phyloP scores from a whole-genome alignment of 2,113 vertebrate genomes.

The Columbina picui region DNA sequence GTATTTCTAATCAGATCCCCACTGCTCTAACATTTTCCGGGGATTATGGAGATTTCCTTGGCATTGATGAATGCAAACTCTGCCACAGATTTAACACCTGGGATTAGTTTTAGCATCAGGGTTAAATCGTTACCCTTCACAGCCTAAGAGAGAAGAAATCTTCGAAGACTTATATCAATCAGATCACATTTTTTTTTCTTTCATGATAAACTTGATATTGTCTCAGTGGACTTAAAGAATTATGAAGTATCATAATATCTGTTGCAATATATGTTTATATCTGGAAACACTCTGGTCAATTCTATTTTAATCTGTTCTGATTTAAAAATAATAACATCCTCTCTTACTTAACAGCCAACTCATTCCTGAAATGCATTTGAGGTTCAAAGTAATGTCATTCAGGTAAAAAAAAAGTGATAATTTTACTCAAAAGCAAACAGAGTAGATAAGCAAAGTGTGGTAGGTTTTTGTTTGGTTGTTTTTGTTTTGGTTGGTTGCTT shows the following conservation, averaged over 20 bases:
- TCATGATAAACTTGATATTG: neutral
- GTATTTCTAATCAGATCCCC: neutral
- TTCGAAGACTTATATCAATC: neutral
- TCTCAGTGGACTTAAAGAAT: neutral
- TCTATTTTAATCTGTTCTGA: neutral
- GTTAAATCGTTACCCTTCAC: neutral
- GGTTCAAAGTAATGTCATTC: neutral
- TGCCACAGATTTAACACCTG: neutral
- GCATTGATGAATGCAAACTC: neutral
- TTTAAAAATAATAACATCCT: neutral
- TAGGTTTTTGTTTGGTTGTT: neutral
- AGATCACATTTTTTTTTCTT: neutral
- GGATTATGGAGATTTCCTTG: neutral
- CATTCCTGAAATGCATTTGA: neutral
- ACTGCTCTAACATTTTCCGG: neutral
- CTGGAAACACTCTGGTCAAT: neutral
- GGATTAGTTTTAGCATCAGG: neutral
- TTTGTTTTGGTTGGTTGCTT: neutral
- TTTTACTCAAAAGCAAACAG: neutral
- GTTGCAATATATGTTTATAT: neutral
- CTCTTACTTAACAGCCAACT: neutral
- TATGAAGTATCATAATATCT: neutral
- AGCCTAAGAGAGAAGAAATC: neutral
- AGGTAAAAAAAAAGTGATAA: neutral
- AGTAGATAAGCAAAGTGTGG: neutral